These are phyloP conservation scores for Mormyrus iriodes DNA, from an alignment of 2,113 vertebrate species.

Conservation along the genomic window DNA sequence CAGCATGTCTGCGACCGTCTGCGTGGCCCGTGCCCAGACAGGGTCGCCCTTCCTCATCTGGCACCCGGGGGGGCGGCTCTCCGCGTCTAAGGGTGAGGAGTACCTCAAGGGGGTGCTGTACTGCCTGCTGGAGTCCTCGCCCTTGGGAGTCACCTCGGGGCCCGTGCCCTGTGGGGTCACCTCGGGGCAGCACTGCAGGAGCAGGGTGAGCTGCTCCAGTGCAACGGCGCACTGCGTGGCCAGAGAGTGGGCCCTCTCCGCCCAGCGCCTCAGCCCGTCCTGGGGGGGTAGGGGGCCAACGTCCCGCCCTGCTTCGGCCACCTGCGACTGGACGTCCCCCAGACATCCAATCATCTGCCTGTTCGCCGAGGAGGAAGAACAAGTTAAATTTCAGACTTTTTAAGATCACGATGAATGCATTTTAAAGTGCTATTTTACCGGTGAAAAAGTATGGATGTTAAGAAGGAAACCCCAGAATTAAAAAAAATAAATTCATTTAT, in stretches of 20 bases:
- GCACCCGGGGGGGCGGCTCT: conserved; percentile 70
- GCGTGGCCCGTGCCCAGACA: conserved; percentile 63
- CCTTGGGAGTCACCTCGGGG: too few species aligned
- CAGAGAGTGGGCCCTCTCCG: conserved; percentile 61
- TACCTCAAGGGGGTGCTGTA: conserved; percentile 55
- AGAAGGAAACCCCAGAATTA: not conserved
- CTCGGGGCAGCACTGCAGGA: conserved; percentile 81
- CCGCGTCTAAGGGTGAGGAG: conserved; percentile 66
- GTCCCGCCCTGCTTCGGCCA: conserved; percentile 45
- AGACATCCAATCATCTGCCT: conserved; percentile 73
- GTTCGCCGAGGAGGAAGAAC: not conserved
- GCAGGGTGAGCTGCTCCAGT: conserved; percentile 76
- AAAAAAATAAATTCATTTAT: not conserved
- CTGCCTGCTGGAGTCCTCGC: conserved; percentile 32
- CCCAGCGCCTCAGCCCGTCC: conserved; percentile 64
- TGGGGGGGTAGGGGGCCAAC: conserved; percentile 75
- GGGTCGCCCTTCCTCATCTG: conserved; percentile 69
- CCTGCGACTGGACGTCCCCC: conserved; percentile 57
- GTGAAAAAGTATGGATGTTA: not conserved
- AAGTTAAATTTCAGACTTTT: not conserved
- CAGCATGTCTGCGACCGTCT: conserved; percentile 50
- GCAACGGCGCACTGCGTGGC: conserved; percentile 68
- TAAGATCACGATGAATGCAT: not conserved
- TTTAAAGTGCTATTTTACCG: not conserved
- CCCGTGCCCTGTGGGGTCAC: conserved; percentile 22